These are phyloP conservation scores for Oreonectes daqikongensis DNA, from an alignment of 2,797 vertebrate genomes.

Conservation along the genomic window DNA sequence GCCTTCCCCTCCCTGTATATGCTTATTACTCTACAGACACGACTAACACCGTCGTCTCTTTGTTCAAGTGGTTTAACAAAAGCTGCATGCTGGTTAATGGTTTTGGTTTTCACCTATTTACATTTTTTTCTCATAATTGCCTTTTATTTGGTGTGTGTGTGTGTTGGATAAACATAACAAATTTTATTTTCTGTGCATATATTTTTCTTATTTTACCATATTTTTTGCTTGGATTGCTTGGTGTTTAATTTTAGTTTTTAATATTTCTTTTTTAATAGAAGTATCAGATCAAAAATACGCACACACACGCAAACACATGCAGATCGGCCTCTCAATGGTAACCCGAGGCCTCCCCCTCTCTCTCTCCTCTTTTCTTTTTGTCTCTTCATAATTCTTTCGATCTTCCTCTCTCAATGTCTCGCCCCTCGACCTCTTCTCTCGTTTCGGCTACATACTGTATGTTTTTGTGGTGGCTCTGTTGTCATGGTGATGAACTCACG, in stretches of 20 bases:
- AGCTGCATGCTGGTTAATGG: constrained; percentile 75
- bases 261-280: neutral
- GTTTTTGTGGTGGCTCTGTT: constrained; percentile 84
- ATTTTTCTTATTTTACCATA: too few species aligned
- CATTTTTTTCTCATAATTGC: constrained; percentile 70
- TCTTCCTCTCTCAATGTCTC: constrained; percentile 32
- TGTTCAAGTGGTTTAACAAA: constrained; percentile 80
- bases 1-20: constrained; percentile 65
- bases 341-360: constrained; percentile 73
- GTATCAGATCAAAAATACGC: constrained; percentile 51
- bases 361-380: constrained; percentile 30
- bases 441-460: constrained; percentile 72
- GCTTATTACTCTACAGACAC: constrained; percentile 68
- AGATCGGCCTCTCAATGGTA: constrained; percentile 84
- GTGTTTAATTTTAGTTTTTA: constrained; percentile 38
- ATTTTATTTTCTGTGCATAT: too few species aligned
- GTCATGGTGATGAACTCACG: constrained; percentile 92
- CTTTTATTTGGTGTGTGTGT: constrained; percentile 78
- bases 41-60: constrained; percentile 79
- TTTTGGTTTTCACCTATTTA: constrained; percentile 39
- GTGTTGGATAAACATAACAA: constrained; percentile 77
- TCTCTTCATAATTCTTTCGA: constrained; percentile 30
- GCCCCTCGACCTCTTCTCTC: constrained; percentile 58
- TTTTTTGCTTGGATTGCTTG: neutral
- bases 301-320: constrained; percentile 71